Percentiles rank a stretch among this genome's conserved stretches.
These are phyloP conservation scores for Procavia capensis DNA, from an alignment of 2,113 vertebrate species.

Conservation along the genomic window DNA sequence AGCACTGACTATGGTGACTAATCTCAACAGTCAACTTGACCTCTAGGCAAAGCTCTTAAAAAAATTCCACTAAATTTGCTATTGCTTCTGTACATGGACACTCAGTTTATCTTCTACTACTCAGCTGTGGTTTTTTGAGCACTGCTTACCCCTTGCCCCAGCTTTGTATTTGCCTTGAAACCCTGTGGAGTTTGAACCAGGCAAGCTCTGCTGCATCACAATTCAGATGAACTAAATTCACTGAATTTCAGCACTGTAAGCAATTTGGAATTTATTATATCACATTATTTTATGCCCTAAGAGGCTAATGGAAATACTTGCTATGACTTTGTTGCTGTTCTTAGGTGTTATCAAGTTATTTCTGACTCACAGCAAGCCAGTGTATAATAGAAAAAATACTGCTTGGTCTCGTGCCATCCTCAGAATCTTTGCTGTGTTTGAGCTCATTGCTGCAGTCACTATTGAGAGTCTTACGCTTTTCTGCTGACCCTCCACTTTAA, in stretches of 20 bases:
- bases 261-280: background rate
- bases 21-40: background rate
- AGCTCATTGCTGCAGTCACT: too few species aligned
- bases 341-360: too few species aligned
- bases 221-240: conserved; percentile 2
- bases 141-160: accelerated
- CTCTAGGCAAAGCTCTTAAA: background rate
- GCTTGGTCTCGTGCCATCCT: too few species aligned
- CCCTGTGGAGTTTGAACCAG: background rate
- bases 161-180: background rate
- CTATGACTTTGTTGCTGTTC: background rate
- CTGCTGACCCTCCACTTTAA: too few species aligned
- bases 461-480: too few species aligned
- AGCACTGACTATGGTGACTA: background rate
- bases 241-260: background rate
- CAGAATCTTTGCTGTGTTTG: too few species aligned
- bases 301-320: background rate
- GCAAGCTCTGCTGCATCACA: background rate
- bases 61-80: background rate
- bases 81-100: background rate
- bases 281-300: background rate
- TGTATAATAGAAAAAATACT: too few species aligned
- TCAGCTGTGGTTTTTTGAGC: background rate
- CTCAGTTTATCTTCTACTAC: background rate
- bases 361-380: too few species aligned